These are phyloP conservation scores for Eupeodes latifasciatus DNA, from an alignment of 2,888 invertebrate species.

Conservation along the genomic window DNA sequence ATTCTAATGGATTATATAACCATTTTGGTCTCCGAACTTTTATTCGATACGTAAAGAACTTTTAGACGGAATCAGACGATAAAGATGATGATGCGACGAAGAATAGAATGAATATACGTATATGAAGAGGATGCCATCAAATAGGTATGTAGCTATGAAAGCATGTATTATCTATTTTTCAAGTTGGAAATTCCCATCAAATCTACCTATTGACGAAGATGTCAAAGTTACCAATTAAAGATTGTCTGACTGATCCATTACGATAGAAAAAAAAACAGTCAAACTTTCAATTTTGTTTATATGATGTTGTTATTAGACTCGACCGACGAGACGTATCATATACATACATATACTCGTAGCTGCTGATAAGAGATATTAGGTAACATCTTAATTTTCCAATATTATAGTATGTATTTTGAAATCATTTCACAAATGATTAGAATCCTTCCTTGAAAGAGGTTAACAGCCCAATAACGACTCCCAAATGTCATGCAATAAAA, in stretches of 20 bases:
- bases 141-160: slow-evolving; percentile 5
- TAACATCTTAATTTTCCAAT: slow-evolving; percentile 28
- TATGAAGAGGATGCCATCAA: slow-evolving; percentile 12
- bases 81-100: slow-evolving; percentile 43
- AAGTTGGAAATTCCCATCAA: slow-evolving; percentile 19
- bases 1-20: slow-evolving; percentile 78
- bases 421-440: slow-evolving; percentile 39
- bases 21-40: slow-evolving; percentile 77
- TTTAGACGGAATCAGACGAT: slow-evolving; percentile 34
- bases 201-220: slow-evolving; percentile 20
- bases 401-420: not conserved
- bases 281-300: slow-evolving; percentile 31
- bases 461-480: slow-evolving; percentile 39
- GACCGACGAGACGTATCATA: slow-evolving; percentile 17
- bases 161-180: slow-evolving; percentile 20
- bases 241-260: slow-evolving; percentile 34
- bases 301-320: slow-evolving; percentile 16
- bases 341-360: not conserved
- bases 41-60: slow-evolving; percentile 66
- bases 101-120: slow-evolving; percentile 15
- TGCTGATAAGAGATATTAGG: slow-evolving; percentile 48
- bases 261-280: not conserved
- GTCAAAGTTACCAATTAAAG: slow-evolving; percentile 59
- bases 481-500: slow-evolving; percentile 54
- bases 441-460: slow-evolving; percentile 38